Conservation (phyloP, 2,888 invertebrate genomes). For the Ferrisia virgata region DNA sequence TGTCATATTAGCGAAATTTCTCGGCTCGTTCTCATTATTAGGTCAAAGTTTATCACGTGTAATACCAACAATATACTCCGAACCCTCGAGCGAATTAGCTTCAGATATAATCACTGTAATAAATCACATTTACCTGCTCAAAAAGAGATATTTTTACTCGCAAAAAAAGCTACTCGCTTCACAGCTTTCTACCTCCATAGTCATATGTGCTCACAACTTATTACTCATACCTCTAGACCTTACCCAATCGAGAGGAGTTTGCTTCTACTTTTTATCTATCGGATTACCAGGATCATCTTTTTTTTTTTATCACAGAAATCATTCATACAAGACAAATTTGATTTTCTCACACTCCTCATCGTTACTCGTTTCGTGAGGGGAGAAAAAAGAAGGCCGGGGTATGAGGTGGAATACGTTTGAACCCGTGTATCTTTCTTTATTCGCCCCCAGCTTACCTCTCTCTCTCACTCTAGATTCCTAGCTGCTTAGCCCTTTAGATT, state of each 20-base stretch:
- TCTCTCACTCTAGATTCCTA: not conserved
- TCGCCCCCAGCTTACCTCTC: too few species aligned
- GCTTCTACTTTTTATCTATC: too few species aligned
- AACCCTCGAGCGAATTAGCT: constrained; percentile 23
- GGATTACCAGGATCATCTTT: not conserved
- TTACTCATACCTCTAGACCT: too few species aligned
- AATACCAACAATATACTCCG: not conserved
- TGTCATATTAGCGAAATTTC: constrained; percentile 24
- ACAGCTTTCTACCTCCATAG: too few species aligned
- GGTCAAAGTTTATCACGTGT: constrained; percentile 17
- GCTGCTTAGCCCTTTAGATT: not conserved
- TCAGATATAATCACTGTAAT: not conserved
- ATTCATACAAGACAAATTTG: not conserved
- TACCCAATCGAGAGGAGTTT: too few species aligned
- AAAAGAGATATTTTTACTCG: not conserved
- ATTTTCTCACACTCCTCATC: too few species aligned
- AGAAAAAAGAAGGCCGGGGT: not conserved
- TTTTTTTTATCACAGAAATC: not conserved
- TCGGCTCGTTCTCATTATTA: not conserved
- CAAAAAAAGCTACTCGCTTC: not conserved
- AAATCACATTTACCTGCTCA: not conserved
- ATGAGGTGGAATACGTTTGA: not conserved
- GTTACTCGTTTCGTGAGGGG: not conserved
- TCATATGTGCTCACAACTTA: too few species aligned
- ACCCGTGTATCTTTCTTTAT: not conserved